phyloP scores from a whole-genome alignment of 2,797 vertebrate genomes.

The Columba guinea region DNA sequence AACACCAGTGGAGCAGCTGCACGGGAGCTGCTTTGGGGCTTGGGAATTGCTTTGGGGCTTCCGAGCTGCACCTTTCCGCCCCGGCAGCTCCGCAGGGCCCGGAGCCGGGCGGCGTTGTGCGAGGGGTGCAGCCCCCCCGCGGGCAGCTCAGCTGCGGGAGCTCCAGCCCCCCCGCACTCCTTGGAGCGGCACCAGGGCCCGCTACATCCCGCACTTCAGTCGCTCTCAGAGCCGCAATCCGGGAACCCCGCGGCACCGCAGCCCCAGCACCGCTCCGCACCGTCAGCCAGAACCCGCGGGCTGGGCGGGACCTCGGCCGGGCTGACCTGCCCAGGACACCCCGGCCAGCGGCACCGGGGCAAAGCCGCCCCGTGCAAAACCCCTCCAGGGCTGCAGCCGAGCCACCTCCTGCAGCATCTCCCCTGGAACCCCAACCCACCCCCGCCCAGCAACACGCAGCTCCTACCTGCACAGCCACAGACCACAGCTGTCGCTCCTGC shows the following conservation, averaged over 20 bases:
- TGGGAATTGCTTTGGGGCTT: background rate
- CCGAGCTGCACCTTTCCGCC: too few species aligned
- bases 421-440: too few species aligned
- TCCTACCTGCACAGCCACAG: background rate
- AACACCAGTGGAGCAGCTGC: background rate
- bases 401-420: too few species aligned
- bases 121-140: background rate
- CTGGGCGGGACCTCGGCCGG: background rate
- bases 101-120: fast-evolving
- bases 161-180: background rate
- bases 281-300: fast-evolving
- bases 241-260: fast-evolving
- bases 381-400: too few species aligned
- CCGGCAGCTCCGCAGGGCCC: background rate
- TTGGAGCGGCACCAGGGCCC: background rate
- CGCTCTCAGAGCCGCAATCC: background rate
- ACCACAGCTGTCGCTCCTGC: background rate
- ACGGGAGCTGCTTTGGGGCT: fast-evolving
- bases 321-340: too few species aligned
- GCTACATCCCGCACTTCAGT: fast-evolving
- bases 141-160: background rate
- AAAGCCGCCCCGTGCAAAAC: background rate
- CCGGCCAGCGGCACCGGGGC: background rate
- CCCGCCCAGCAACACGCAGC: background rate
- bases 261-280: background rate